Conservation (phyloP, 2,113 vertebrate species). For the human region GRCh38 chr7:16903501-16904000, state of each 20-base stretch:
- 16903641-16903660: background rate
- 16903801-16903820: background rate
- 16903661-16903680: background rate
- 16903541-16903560: background rate
- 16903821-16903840: background rate
- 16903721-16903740: background rate
- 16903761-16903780: background rate
- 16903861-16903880: background rate
- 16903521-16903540: background rate
- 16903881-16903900: too few relatives aligned
- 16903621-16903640: background rate
- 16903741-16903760: background rate
- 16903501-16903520: background rate
- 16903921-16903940: background rate
- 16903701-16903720: background rate
- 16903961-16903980: background rate
- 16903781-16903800: background rate
- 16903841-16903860: background rate
- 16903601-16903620: background rate
- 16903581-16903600: background rate
- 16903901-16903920: too few relatives aligned
- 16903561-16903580: background rate
- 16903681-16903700: background rate
- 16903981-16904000: background rate
- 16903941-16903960: background rate